phyloP scores from a whole-genome alignment of 2,797 vertebrate genomes.

The Neoniphon sammara region DNA sequence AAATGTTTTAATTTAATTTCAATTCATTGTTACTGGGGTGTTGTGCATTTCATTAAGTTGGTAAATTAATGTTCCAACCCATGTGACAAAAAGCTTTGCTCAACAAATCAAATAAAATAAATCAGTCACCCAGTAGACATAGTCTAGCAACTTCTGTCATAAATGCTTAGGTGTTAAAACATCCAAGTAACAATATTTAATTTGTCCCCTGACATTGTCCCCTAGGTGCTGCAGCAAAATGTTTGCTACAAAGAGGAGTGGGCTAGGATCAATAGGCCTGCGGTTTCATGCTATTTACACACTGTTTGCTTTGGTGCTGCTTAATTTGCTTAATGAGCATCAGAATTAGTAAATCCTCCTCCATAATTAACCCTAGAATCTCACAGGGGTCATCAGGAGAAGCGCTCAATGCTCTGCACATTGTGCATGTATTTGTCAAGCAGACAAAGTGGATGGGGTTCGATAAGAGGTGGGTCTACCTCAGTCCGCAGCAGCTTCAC shows the following conservation, averaged over 20 bases:
- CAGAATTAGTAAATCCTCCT: conserved; percentile 67
- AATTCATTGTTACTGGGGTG: conserved; percentile 8
- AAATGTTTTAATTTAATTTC: not conserved
- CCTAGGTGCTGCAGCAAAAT: conserved; percentile 28
- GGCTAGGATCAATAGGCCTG: conserved; percentile 55
- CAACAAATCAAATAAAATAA: conserved; percentile 23
- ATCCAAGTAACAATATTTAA: conserved; percentile 40
- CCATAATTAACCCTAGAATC: conserved; percentile 73
- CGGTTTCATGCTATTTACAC: conserved; percentile 47
- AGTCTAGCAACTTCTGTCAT: conserved; percentile 4
- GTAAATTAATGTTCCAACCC: conserved; percentile 14
- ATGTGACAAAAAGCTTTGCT: conserved; percentile 10
- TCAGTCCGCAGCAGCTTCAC: not conserved
- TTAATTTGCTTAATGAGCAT: conserved; percentile 76
- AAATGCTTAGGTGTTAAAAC: conserved; percentile 11
- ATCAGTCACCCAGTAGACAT: conserved; percentile 4
- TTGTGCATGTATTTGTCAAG: conserved; percentile 23
- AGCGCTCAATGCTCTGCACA: conserved; percentile 39
- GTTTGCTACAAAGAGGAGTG: conserved; percentile 32
- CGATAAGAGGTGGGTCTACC: conserved; percentile 11
- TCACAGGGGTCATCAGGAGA: conserved; percentile 61
- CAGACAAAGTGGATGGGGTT: conserved; percentile 19
- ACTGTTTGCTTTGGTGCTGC: conserved; percentile 50
- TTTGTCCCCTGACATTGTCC: conserved; percentile 30
- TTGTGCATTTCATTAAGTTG: conserved; percentile 1